These are phyloP conservation scores for Drosophila navojoa DNA, from an alignment of 1,140 invertebrate genomes.

Conservation along the genomic window DNA sequence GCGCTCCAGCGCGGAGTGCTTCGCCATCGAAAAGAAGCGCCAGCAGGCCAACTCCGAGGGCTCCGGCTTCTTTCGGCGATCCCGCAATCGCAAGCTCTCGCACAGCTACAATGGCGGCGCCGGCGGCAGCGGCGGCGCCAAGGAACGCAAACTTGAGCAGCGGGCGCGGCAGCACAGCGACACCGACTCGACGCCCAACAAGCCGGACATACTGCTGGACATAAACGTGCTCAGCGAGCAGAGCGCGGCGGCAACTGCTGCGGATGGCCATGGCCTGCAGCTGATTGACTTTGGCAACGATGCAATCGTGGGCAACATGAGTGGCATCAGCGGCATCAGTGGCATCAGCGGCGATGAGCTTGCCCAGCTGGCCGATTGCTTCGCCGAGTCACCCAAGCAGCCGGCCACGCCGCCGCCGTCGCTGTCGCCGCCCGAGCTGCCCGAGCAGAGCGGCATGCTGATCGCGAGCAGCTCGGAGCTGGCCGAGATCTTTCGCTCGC, in stretches of 20 bases:
- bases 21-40: conserved; percentile 73
- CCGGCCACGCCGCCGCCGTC: conserved; percentile 78
- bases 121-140: conserved; percentile 48
- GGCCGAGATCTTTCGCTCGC: conserved; percentile 78
- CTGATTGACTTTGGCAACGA: conserved; percentile 71
- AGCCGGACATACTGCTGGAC: conserved; percentile 80
- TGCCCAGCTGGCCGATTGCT: conserved; percentile 72
- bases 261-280: conserved; percentile 54
- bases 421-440: conserved; percentile 70
- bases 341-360: conserved; percentile 61
- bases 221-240: conserved; percentile 78
- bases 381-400: conserved; percentile 68
- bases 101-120: conserved; percentile 78
- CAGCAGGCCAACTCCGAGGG: conserved; percentile 76
- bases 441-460: conserved; percentile 66
- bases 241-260: conserved; percentile 34
- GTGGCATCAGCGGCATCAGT: neutral
- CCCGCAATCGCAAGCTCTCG: conserved; percentile 77
- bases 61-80: conserved; percentile 70
- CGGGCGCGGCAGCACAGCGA: conserved; percentile 74
- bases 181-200: conserved; percentile 76
- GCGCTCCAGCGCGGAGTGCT: conserved; percentile 76
- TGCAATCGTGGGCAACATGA: neutral
- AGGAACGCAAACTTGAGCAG: conserved; percentile 67
- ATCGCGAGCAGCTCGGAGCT: conserved; percentile 74